Percentiles rank a stretch among this genome's conserved stretches.
These are phyloP conservation scores for Ceratina calcarata DNA, from an alignment of 1,140 invertebrate species.

Conservation along the genomic window DNA sequence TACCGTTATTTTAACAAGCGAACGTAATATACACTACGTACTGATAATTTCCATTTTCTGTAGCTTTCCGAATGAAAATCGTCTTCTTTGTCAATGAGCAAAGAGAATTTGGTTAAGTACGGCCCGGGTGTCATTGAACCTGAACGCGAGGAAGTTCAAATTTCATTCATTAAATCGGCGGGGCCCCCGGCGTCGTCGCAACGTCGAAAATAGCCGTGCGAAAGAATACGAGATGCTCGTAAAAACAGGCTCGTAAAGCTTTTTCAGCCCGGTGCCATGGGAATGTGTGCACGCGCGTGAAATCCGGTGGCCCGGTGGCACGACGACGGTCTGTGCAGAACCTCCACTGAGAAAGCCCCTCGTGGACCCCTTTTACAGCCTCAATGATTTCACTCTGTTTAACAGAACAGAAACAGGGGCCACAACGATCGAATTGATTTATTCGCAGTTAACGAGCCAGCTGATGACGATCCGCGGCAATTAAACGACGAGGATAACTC, in stretches of 20 bases:
- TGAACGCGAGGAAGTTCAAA: constrained; percentile 35
- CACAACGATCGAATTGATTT: neutral
- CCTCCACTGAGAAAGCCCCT: neutral
- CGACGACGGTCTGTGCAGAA: neutral
- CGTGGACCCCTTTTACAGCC: too few relatives aligned
- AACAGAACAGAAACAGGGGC: too few relatives aligned
- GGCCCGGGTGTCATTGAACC: constrained; percentile 42
- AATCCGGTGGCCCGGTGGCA: neutral
- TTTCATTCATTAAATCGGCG: constrained; percentile 54
- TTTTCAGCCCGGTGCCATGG: constrained; percentile 23
- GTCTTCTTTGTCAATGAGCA: too few relatives aligned
- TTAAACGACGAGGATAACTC: constrained; percentile 10
- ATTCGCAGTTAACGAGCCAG: constrained; percentile 10
- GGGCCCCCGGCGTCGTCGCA: constrained; percentile 31
- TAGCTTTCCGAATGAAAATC: too few relatives aligned
- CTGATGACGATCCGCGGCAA: constrained; percentile 14
- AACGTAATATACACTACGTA: neutral
- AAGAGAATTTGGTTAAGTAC: neutral
- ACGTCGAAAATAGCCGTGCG: constrained; percentile 48
- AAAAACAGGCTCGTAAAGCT: constrained; percentile 45
- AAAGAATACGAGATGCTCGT: constrained; percentile 50
- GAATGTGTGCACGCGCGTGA: constrained; percentile 29
- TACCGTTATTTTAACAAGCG: neutral
- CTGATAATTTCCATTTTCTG: neutral
- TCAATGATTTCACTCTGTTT: neutral